A percentile compares a stretch with the other conserved stretches of the same genome.
phyloP scores from a whole-genome alignment of 2,888 invertebrate species.

The Calameuta idolon region DNA sequence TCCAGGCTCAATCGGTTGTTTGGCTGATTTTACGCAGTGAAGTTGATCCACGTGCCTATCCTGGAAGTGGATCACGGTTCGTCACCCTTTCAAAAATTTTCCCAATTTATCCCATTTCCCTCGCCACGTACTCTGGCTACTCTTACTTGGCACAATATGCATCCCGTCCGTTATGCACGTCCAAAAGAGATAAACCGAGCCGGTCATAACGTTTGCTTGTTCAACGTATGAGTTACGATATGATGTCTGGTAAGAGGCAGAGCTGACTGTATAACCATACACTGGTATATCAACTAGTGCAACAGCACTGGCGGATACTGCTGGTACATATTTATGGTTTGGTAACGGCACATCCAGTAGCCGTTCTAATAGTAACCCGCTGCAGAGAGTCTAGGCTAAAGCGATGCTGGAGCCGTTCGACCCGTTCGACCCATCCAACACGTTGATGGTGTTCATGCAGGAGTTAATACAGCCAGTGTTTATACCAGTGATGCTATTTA shows the following conservation, averaged over 20 bases:
- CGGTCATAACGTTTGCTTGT: background rate
- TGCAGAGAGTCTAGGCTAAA: background rate
- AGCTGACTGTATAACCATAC: conserved; percentile 42
- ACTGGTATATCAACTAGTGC: conserved; percentile 30
- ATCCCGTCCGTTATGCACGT: background rate
- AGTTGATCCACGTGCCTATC: background rate
- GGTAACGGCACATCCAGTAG: background rate
- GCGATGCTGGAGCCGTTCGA: background rate
- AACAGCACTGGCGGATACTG: background rate
- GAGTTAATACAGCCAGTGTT: conserved; percentile 50
- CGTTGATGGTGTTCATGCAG: background rate
- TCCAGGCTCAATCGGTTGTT: background rate
- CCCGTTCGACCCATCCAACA: background rate
- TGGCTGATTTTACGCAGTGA: background rate
- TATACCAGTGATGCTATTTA: conserved; percentile 46
- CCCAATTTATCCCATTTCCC: background rate
- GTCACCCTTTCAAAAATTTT: background rate
- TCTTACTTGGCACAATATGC: background rate
- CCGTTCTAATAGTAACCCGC: background rate
- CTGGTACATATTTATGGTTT: background rate
- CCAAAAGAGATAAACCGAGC: background rate
- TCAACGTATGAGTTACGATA: conserved; percentile 3
- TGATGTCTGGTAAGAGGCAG: conserved; percentile 2
- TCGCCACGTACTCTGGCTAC: background rate
- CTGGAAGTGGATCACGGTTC: background rate